Evolutionary conservation across 2,113 vertebrate species (phyloP).

Genomic region (Peucedramus taeniatus): DNA sequence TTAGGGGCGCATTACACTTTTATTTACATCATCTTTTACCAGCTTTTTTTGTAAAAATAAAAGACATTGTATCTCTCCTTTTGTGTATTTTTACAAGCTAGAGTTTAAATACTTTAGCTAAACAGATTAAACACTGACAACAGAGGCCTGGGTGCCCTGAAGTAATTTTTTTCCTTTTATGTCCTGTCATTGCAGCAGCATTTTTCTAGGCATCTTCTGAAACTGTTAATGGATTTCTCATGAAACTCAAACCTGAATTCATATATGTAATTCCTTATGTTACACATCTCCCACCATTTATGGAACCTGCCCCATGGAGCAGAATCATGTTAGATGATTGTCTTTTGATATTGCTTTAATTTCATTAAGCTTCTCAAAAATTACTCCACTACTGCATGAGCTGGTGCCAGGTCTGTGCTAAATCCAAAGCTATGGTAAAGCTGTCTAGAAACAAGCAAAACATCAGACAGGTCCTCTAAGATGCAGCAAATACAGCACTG

Average conservation of each 20-base stretch:
- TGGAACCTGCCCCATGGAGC: background rate
- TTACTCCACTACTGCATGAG: background rate
- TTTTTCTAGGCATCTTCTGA: background rate
- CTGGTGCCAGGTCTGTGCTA: background rate
- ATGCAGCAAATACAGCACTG: background rate
- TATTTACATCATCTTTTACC: slow-evolving; percentile 71
- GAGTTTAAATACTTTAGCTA: background rate
- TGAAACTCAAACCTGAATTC: background rate
- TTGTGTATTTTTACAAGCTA: slow-evolving; percentile 57
- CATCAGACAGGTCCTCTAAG: background rate
- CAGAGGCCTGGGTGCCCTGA: background rate
- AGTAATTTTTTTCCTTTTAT: background rate
- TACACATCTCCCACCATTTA: background rate
- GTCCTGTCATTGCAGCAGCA: background rate
- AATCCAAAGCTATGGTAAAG: background rate
- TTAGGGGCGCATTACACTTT: slow-evolving; percentile 75
- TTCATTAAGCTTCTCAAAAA: background rate
- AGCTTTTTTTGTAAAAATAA: slow-evolving; percentile 78
- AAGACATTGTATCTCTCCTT: slow-evolving; percentile 60
- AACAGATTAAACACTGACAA: background rate
- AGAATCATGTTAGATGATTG: background rate
- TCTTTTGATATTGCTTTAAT: background rate
- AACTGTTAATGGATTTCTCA: background rate
- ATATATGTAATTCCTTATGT: background rate
- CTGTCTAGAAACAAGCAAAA: background rate